Conservation (phyloP, 1,140 invertebrate genomes). For the Rhopalosiphum padi region DNA sequence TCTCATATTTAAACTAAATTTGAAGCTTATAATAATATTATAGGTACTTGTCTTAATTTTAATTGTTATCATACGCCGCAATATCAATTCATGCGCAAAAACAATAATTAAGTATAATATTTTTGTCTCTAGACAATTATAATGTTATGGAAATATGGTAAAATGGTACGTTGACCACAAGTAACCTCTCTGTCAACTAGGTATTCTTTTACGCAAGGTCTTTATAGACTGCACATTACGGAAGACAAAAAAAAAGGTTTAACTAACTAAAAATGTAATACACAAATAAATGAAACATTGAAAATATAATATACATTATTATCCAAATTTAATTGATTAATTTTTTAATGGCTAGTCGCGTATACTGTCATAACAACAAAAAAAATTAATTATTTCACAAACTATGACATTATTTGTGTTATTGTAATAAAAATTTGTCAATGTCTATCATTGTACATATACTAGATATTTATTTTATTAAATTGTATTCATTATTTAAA, state of each 20-base stretch:
- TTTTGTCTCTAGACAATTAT: not conserved
- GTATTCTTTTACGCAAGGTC: not conserved
- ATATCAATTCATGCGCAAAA: not conserved
- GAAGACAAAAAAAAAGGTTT: not conserved
- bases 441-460: not conserved
- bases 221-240: not conserved
- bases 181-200: not conserved
- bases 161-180: slow-evolving; percentile 6
- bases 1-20: not conserved
- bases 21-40: not conserved
- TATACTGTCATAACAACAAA: not conserved
- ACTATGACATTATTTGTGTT: not conserved
- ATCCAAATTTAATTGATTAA: not conserved
- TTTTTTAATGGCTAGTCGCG: not conserved
- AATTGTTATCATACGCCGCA: not conserved
- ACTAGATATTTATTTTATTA: too few species aligned
- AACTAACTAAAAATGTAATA: not conserved
- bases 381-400: not conserved
- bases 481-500: too few species aligned
- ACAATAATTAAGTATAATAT: not conserved
- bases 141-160: not conserved
- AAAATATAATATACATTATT: slow-evolving; percentile 21
- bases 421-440: not conserved
- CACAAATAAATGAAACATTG: not conserved
- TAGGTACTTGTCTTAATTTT: not conserved